A percentile compares a stretch with the other conserved stretches of the same genome.
phyloP scores from a whole-genome alignment of 2,888 invertebrate genomes.

The Stenotaenia linearis region DNA sequence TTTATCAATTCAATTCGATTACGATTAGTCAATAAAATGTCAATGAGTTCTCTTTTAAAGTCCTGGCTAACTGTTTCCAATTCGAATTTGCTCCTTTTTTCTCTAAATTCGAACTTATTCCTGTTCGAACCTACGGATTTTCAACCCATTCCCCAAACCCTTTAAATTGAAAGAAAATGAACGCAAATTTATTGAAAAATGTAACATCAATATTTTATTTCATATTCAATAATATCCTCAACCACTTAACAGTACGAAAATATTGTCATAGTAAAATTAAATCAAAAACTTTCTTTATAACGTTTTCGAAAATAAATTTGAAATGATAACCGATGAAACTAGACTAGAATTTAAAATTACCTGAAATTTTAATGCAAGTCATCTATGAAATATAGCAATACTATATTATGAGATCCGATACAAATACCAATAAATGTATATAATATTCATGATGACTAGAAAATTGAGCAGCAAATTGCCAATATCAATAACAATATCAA shows the following conservation, averaged over 20 bases:
- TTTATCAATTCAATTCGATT: no score
- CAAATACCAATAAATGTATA: background rate
- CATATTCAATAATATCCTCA: background rate
- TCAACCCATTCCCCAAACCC: no score
- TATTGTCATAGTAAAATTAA: background rate
- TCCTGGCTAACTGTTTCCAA: no score
- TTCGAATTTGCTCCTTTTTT: no score
- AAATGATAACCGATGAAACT: background rate
- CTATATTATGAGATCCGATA: background rate
- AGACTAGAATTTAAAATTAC: background rate
- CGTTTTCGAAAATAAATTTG: background rate
- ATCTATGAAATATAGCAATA: background rate
- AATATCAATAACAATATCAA: background rate
- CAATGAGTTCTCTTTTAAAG: no score
- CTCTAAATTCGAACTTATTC: no score
- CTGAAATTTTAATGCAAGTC: background rate
- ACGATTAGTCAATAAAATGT: no score
- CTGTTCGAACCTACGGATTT: no score
- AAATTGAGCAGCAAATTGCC: background rate
- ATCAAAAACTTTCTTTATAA: background rate
- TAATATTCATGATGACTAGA: background rate
- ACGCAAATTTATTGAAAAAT: no score
- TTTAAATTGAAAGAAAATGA: no score
- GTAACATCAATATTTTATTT: background rate
- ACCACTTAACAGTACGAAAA: background rate